These are phyloP conservation scores for Lerista edwardsae DNA, from an alignment of 2,797 vertebrate genomes.

Conservation along the genomic window DNA sequence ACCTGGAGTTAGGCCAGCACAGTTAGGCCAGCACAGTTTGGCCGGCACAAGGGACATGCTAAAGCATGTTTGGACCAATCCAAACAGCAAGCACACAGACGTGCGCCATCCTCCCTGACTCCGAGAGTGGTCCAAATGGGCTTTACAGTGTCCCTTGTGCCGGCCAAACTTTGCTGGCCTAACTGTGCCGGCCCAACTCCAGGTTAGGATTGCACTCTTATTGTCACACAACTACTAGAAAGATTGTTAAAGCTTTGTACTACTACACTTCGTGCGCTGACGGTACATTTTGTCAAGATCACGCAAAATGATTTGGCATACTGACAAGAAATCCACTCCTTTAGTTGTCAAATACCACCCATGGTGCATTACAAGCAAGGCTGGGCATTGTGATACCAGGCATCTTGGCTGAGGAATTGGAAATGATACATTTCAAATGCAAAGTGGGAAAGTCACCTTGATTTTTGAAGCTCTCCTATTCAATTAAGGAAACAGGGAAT, in stretches of 20 bases:
- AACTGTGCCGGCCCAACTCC: too few relatives aligned
- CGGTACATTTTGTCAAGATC: conserved; percentile 25
- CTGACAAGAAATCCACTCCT: conserved; percentile 10
- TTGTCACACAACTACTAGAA: not conserved
- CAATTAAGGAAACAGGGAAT: conserved; percentile 44
- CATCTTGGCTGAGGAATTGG: conserved; percentile 13
- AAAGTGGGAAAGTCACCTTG: conserved; percentile 45
- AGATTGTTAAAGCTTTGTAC: not conserved
- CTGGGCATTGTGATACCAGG: conserved; percentile 3
- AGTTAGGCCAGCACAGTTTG: too few relatives aligned
- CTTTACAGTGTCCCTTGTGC: too few relatives aligned
- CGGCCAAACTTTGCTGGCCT: too few relatives aligned
- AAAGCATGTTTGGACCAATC: too few relatives aligned
- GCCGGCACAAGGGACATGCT: too few relatives aligned
- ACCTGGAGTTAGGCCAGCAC: too few relatives aligned
- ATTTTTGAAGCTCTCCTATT: conserved; percentile 28
- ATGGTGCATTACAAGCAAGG: not conserved
- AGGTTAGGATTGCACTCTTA: too few relatives aligned
- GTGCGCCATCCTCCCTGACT: too few relatives aligned
- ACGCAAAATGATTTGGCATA: conserved; percentile 13
- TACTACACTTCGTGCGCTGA: not conserved
- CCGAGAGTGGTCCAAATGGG: too few relatives aligned
- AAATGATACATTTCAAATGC: conserved; percentile 38
- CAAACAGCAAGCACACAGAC: too few relatives aligned
- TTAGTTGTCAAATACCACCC: conserved; percentile 31